Base-by-base conservation (phyloP, 2,113 vertebrate genomes). In the Dicrurus megarhynchus region DNA sequence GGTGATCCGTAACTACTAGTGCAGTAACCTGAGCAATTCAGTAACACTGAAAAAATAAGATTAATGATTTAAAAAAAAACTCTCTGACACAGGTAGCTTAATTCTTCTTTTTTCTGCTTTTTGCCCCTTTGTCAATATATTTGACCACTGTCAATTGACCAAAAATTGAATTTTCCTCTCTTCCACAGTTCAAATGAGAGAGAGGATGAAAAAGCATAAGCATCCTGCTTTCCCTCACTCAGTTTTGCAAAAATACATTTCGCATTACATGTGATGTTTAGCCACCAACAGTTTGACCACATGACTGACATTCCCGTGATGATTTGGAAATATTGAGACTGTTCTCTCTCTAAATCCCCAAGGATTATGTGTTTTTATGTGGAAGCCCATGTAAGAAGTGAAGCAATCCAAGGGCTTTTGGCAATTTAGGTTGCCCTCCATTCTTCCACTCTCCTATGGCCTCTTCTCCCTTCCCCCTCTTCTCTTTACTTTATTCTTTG, bases 291-390 rank as follows among this genome's bases (percentile, higher is more conserved):
- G 59, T 49, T 32, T 46, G 56, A 68, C 44, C 88, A 59, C 63
- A 35, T 69, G 57, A 91, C 86, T 86, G 84, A 84, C 59, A 77
- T 89, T 91, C 87, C 74, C 9, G 5, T 50, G 75, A 83, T 79
- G 61, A 87, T 69, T 68, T 87, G 70, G 86, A 86, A 96, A 92
- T 70, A 90, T 4, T 90, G 47, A 90, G 90, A 90, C 90, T 57
- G 68, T 92, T 89, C 56, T 64, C 32, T 65, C 65, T 90, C 49
- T 78, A 96, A 93, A 88, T 26, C 63, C 56, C 92, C 32, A 90
- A 81, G 85, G 90, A 90, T 83, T 81, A 33, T 22, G 13, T 70
- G 57, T 83, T 90, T 94, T 87, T 59, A 52, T 83, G 42, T 13
- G 42, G 28, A 92, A 93, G 63, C 49, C 19, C 12, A 30, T 37